phyloP scores from a whole-genome alignment of 2,888 invertebrate genomes.

The Hypolimnas misippus region DNA sequence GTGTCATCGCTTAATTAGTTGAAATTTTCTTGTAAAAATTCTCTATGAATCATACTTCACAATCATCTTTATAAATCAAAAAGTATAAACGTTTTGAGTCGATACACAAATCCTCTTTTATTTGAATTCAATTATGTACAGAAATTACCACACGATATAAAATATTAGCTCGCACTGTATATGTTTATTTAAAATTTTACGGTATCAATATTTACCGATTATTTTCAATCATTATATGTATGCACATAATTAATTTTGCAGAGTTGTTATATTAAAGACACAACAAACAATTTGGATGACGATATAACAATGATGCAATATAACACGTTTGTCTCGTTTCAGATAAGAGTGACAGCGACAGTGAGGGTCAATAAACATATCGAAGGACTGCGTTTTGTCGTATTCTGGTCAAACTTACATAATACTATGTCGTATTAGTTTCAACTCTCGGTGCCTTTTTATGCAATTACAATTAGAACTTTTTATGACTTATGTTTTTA shows the following conservation, averaged over 20 bases:
- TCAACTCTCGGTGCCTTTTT: constrained; percentile 62
- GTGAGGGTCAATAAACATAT: constrained; percentile 92
- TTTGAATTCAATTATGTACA: neutral
- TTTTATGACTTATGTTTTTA: constrained; percentile 11
- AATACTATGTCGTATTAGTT: constrained; percentile 72
- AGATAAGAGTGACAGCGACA: constrained; percentile 98
- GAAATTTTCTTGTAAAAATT: constrained; percentile 16
- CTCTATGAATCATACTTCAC: neutral
- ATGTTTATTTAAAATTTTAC: neutral
- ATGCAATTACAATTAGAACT: constrained; percentile 43
- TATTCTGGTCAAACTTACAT: constrained; percentile 83
- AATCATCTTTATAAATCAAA: neutral
- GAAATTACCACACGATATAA: neutral
- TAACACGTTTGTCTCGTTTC: constrained; percentile 47
- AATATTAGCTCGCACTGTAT: neutral
- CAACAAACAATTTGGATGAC: constrained; percentile 19
- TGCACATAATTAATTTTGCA: constrained; percentile 1
- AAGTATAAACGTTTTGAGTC: neutral
- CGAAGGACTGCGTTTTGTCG: constrained; percentile 69
- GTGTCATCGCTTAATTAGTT: constrained; percentile 38
- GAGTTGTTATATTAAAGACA: constrained; percentile 11
- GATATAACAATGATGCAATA: constrained; percentile 32
- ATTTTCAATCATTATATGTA: neutral
- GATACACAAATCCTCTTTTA: neutral
- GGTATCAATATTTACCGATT: neutral